These are phyloP conservation scores for Hormiphora californensis DNA, from an alignment of 37 sponge, comb jelly and placozoan species.

Conservation along the genomic window DNA sequence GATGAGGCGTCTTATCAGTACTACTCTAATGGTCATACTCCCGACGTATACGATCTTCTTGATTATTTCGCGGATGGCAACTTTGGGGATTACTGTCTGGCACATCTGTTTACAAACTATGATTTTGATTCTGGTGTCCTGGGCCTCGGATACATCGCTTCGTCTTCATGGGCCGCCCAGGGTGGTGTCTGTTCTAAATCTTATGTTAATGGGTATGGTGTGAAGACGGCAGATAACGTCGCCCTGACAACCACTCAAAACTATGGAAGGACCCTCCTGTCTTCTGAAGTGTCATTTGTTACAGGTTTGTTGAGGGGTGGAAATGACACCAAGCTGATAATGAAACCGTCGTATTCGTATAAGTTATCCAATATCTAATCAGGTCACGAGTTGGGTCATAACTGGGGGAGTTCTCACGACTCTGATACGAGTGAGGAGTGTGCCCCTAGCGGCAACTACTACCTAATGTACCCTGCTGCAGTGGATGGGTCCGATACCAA, in stretches of 20 bases:
- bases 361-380: not conserved
- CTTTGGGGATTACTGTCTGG: slow-evolving; percentile 62
- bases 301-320: not conserved
- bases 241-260: slow-evolving; percentile 10
- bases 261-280: slow-evolving; percentile 22
- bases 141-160: slow-evolving; percentile 69
- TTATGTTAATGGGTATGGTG: not conserved
- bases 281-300: slow-evolving; percentile 21
- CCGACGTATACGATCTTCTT: slow-evolving; percentile 56
- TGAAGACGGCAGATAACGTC: not conserved
- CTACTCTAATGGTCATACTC: not conserved
- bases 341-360: too few species aligned
- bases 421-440: slow-evolving; percentile 47
- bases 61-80: slow-evolving; percentile 36
- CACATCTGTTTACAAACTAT: slow-evolving; percentile 65
- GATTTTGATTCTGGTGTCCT: slow-evolving; percentile 60
- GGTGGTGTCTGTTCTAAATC: slow-evolving; percentile 69
- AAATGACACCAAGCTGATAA: too few species aligned
- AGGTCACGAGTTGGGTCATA: slow-evolving; percentile 62
- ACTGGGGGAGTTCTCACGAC: slow-evolving; percentile 77
- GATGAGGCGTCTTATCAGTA: not conserved
- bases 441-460: slow-evolving; percentile 15
- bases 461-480: slow-evolving; percentile 46
- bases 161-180: slow-evolving; percentile 51
- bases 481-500: slow-evolving; percentile 29